Evolutionary conservation across 1,140 invertebrate genomes (phyloP).

Genomic region (Euglossa dilemma): DNA sequence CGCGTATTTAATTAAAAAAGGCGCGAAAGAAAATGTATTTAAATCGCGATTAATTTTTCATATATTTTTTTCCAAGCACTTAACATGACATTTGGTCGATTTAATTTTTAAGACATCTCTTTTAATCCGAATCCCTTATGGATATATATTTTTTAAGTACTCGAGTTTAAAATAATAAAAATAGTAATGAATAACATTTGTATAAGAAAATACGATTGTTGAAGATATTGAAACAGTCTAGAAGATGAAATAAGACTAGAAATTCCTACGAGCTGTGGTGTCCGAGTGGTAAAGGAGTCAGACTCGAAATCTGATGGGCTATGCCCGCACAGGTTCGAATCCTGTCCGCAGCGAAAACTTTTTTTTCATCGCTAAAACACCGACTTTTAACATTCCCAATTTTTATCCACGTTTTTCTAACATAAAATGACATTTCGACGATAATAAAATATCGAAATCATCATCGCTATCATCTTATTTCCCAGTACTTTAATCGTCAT

Average conservation of each 20-base stretch:
- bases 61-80: too few relatives aligned
- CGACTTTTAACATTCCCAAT: background rate
- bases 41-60: too few relatives aligned
- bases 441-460: conserved; percentile 5
- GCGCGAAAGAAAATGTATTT: too few relatives aligned
- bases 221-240: fast-evolving
- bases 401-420: background rate
- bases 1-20: too few relatives aligned
- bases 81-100: too few relatives aligned
- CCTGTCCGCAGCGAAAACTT: conserved; percentile 84
- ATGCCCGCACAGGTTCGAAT: conserved; percentile 87
- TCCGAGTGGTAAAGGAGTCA: conserved; percentile 85
- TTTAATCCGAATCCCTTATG: background rate
- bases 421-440: background rate
- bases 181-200: background rate
- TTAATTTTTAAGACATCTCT: background rate
- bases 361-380: conserved; percentile 38
- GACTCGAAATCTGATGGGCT: conserved; percentile 87
- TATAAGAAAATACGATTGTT: background rate
- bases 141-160: background rate
- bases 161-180: background rate
- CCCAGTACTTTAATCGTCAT: background rate
- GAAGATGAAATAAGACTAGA: background rate
- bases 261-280: conserved; percentile 65
- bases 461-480: too few relatives aligned